Conservation (phyloP, 2,113 vertebrate species). For the Casuarius casuarius region DNA sequence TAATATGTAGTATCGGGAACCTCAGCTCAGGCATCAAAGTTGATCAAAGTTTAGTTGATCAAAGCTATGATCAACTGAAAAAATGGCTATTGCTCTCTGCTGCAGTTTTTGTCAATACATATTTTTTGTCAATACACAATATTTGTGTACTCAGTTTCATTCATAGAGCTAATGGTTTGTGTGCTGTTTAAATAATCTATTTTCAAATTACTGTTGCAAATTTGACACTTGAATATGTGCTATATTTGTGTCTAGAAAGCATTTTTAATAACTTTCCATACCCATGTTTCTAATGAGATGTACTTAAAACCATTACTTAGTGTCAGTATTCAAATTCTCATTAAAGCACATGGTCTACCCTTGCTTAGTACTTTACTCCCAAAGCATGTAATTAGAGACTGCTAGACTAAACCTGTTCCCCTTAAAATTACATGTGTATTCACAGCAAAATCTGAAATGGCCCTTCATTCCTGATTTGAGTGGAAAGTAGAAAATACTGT, state of each 20-base stretch:
- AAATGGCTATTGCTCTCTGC: neutral
- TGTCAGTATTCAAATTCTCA: neutral
- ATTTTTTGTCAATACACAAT: neutral
- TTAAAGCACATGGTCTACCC: rapidly evolving
- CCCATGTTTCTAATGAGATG: neutral
- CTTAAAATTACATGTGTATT: neutral
- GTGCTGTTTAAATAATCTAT: neutral
- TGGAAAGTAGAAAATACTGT: neutral
- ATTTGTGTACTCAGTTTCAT: neutral
- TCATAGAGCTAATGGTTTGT: neutral
- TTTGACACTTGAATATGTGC: neutral
- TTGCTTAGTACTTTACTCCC: neutral
- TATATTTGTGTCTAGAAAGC: neutral
- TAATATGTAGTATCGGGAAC: neutral
- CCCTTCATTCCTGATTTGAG: neutral
- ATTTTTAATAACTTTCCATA: neutral
- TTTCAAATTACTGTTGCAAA: neutral
- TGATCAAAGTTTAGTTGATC: neutral
- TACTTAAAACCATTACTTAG: neutral
- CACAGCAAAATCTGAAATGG: neutral
- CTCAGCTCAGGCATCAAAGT: neutral
- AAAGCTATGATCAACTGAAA: neutral
- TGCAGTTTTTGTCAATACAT: neutral
- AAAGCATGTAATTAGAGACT: neutral
- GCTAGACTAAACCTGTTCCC: neutral